Evolutionary conservation across 2,113 vertebrate species (phyloP).

Genomic region (Mustela lutreola): DNA sequence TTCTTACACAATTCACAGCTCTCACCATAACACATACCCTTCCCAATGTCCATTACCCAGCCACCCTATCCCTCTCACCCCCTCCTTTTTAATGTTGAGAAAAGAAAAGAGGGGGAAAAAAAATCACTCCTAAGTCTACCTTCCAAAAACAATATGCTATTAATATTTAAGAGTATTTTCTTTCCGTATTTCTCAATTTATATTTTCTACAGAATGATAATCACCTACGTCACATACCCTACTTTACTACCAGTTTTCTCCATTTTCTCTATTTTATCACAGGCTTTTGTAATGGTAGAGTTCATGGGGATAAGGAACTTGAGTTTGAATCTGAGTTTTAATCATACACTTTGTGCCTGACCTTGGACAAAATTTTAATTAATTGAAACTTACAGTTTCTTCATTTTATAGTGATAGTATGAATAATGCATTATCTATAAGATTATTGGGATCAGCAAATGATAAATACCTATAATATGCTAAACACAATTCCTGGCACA

Average conservation of each 20-base stretch:
- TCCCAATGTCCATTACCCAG: no score
- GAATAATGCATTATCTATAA: not conserved
- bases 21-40: no score
- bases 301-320: not conserved
- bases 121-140: not conserved
- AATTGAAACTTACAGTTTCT: not conserved
- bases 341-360: not conserved
- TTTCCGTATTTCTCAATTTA: not conserved
- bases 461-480: not conserved
- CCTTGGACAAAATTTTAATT: not conserved
- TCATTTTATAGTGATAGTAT: not conserved
- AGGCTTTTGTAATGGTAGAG: not conserved
- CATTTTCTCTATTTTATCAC: not conserved
- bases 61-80: no score
- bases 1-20: no score
- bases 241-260: not conserved
- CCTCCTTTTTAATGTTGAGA: not conserved
- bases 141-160: not conserved
- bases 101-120: not conserved
- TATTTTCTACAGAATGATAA: not conserved
- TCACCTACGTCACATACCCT: not conserved
- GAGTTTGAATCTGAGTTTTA: not conserved
- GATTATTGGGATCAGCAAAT: not conserved
- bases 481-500: not conserved
- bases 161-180: not conserved